Evolutionary conservation across 1,140 invertebrate genomes (phyloP).

Genomic region (Diachasma alloeum): DNA sequence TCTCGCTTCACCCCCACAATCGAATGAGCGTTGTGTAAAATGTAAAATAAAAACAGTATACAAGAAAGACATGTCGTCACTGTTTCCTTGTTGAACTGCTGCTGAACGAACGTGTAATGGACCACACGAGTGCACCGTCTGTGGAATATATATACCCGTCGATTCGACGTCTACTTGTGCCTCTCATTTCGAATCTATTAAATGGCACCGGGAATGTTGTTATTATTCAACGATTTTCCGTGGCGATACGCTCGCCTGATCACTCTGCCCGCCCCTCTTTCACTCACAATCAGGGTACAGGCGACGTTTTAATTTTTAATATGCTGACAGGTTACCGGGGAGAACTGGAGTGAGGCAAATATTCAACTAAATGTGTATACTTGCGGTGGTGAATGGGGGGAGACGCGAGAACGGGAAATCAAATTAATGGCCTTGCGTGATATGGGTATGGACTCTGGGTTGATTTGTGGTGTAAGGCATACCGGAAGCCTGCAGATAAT

Average conservation of each 20-base stretch:
- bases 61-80: too few species aligned
- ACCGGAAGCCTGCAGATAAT: not conserved
- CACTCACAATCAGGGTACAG: not conserved
- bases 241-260: slow-evolving; percentile 43
- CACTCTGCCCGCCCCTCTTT: slow-evolving; percentile 28
- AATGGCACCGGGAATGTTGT: slow-evolving; percentile 38
- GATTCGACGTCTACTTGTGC: slow-evolving; percentile 17
- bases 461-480: not conserved
- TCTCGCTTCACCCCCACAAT: too few species aligned
- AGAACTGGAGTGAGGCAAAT: slow-evolving; percentile 30
- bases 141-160: slow-evolving; percentile 35
- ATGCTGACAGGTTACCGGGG: slow-evolving; percentile 38
- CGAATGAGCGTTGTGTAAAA: too few species aligned
- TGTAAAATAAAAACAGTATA: too few species aligned
- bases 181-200: not conserved
- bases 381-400: not conserved
- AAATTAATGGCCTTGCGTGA: slow-evolving; percentile 16
- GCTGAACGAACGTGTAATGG: slow-evolving; percentile 8
- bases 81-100: not conserved
- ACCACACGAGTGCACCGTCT: not conserved
- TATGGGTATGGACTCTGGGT: not conserved
- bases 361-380: slow-evolving; percentile 1
- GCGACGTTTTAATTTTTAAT: slow-evolving; percentile 36
- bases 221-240: slow-evolving; percentile 51
- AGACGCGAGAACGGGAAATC: not conserved